Conservation (phyloP, 2,888 invertebrate species). For the Didymodactylos carnosus region DNA sequence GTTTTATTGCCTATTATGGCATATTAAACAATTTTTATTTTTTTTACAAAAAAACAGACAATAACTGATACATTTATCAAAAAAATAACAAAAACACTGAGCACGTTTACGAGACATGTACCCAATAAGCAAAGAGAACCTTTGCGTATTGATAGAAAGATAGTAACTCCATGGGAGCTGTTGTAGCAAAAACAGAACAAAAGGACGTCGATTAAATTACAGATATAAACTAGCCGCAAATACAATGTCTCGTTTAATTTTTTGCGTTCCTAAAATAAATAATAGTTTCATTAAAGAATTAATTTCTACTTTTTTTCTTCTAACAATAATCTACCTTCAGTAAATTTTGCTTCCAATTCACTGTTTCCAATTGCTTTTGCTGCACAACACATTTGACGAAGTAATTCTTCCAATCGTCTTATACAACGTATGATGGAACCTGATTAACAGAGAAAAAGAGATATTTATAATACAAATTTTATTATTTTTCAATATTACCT, state of each 20-base stretch:
- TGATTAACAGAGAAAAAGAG: neutral
- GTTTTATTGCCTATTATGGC: too few relatives aligned
- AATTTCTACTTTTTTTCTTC: too few relatives aligned
- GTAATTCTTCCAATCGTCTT: constrained; percentile 78
- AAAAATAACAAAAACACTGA: too few relatives aligned
- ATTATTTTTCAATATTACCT: constrained; percentile 40
- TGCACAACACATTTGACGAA: constrained; percentile 82
- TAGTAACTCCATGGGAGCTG: too few relatives aligned
- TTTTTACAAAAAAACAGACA: too few relatives aligned
- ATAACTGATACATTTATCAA: too few relatives aligned
- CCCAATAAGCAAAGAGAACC: too few relatives aligned
- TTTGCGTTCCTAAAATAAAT: constrained; percentile 22
- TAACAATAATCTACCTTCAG: constrained; percentile 46
- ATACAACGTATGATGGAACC: constrained; percentile 58
- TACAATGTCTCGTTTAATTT: constrained; percentile 92
- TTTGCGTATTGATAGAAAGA: too few relatives aligned
- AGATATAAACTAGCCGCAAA: constrained; percentile 86
- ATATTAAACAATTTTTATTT: too few relatives aligned
- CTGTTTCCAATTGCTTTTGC: constrained; percentile 88
- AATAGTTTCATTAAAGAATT: neutral
- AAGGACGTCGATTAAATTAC: neutral
- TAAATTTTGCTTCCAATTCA: constrained; percentile 82
- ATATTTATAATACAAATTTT: too few relatives aligned
- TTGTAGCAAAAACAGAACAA: too few relatives aligned
- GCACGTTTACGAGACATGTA: too few relatives aligned